phyloP scores from a whole-genome alignment of 2,888 invertebrate genomes.

The Xanthia icteritia region DNA sequence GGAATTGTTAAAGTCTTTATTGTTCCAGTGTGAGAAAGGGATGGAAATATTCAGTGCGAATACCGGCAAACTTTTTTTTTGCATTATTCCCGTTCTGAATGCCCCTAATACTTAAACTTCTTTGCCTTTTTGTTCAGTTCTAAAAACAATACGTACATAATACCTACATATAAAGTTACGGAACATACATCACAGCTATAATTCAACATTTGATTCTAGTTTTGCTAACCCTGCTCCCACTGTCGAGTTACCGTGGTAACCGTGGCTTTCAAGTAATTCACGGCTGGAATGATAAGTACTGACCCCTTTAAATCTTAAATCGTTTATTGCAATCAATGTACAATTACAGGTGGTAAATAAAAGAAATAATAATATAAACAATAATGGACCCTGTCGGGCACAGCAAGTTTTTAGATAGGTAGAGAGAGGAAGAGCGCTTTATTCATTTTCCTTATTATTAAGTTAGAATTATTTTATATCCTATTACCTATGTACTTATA shows the following conservation, averaged over 20 bases:
- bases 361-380: too few relatives aligned
- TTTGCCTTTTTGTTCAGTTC: neutral
- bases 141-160: neutral
- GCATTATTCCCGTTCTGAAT: neutral
- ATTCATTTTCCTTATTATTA: too few relatives aligned
- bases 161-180: neutral
- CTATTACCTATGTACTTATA: too few relatives aligned
- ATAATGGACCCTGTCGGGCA: too few relatives aligned
- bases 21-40: neutral
- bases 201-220: neutral
- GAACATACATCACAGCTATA: neutral
- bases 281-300: constrained; percentile 22
- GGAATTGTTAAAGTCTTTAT: neutral
- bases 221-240: neutral
- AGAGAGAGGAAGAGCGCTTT: too few relatives aligned
- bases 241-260: neutral
- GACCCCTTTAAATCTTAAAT: too few relatives aligned
- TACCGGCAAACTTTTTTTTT: neutral
- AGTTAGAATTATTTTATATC: too few relatives aligned
- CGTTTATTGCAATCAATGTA: too few relatives aligned
- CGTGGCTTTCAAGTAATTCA: constrained; percentile 38
- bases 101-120: neutral
- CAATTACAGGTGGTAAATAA: too few relatives aligned
- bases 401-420: too few relatives aligned
- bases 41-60: neutral